These are phyloP conservation scores for Perizoma affinitatum DNA, from an alignment of 2,888 invertebrate genomes.

Conservation along the genomic window DNA sequence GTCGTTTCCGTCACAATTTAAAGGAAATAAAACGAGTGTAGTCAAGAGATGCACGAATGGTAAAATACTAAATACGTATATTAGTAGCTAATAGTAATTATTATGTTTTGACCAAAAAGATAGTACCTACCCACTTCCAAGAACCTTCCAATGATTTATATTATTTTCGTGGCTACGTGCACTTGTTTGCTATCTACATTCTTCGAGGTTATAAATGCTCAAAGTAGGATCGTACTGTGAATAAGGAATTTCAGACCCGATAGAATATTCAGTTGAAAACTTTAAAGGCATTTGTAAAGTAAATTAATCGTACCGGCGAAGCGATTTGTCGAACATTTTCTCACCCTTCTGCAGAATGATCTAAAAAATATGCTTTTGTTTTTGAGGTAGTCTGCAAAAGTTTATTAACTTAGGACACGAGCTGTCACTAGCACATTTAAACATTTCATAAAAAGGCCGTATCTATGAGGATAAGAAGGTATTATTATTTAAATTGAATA, in stretches of 20 bases:
- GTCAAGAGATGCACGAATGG: too few species aligned
- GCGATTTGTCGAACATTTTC: constrained; percentile 67
- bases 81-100: neutral
- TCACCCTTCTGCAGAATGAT: constrained; percentile 35
- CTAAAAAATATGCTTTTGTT: constrained; percentile 37
- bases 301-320: constrained; percentile 67
- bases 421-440: constrained; percentile 26
- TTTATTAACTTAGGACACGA: constrained; percentile 31
- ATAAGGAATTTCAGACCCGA: constrained; percentile 47
- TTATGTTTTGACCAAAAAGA: constrained; percentile 3
- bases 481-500: too few species aligned
- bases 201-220: constrained; percentile 24
- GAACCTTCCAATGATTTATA: constrained; percentile 18
- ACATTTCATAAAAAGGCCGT: constrained; percentile 20
- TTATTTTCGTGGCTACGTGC: constrained; percentile 23
- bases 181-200: constrained; percentile 19
- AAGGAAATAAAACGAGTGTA: too few species aligned
- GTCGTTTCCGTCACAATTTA: too few species aligned
- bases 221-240: constrained; percentile 31
- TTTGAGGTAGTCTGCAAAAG: constrained; percentile 29
- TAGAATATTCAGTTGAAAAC: constrained; percentile 58
- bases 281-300: constrained; percentile 71
- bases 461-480: too few species aligned
- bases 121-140: constrained; percentile 7
- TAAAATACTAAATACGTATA: neutral